These are phyloP conservation scores for Onychostoma macrolepis DNA, from an alignment of 2,113 vertebrate genomes.

Conservation along the genomic window DNA sequence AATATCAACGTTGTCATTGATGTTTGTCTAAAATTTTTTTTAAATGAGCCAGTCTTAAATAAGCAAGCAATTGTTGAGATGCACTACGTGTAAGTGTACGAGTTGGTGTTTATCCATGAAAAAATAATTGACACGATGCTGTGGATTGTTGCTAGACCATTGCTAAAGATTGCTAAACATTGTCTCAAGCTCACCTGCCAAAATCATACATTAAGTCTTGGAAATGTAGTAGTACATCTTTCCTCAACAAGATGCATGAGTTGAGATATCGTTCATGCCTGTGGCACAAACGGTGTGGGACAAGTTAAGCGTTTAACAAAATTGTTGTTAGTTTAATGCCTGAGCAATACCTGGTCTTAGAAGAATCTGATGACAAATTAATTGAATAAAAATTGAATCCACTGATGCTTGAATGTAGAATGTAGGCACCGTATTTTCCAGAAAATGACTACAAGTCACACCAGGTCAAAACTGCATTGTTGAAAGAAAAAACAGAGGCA, in stretches of 20 bases:
- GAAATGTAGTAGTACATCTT: background rate
- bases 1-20: background rate
- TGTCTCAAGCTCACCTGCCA: too few relatives aligned
- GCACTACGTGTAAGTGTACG: background rate
- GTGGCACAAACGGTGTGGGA: background rate
- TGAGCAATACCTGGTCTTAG: background rate
- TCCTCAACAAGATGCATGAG: background rate
- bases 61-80: too few relatives aligned
- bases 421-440: background rate
- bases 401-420: background rate
- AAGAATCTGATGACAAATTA: background rate
- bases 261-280: background rate
- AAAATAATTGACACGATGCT: background rate
- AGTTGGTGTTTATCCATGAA: background rate
- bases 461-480: background rate
- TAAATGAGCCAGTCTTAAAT: background rate
- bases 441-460: background rate
- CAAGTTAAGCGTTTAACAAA: conserved; percentile 1
- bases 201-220: background rate
- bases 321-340: background rate
- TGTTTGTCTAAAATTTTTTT: background rate
- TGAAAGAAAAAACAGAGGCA: background rate
- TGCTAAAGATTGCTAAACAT: background rate
- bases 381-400: background rate
- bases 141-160: background rate